Base-by-base conservation (phyloP, 92 coral and sea anemone genomes). In the Zoanthus solanderi region DNA sequence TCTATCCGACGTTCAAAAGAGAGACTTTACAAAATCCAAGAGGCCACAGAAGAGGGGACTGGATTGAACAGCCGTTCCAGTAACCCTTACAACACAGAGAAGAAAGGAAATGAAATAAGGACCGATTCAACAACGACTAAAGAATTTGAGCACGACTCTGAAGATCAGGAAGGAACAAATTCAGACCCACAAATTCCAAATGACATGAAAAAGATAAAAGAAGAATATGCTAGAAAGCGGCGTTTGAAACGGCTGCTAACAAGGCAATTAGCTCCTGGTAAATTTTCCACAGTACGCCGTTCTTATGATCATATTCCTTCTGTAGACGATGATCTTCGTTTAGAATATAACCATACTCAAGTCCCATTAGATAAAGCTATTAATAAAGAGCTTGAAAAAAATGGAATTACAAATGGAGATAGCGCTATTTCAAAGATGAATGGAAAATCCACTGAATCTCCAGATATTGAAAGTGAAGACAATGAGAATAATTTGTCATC, bases 1-100 rank as follows among this genome's bases (percentile, higher is more conserved):
- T 97, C 99, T 46, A 84, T 97, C 8, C 92, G 99, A 68, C 90
- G 92, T 1, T 97, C 99, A 14, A 91, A 77, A 63, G 99, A 97
- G 54, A 90, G 96, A 37, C 86, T 95, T 68, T 91, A 94, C 31
- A 95, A 88, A 88, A 95, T 95, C 46, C 96, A 95, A 65, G 98
- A 95, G 53, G 94, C 90, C 58, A 81, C 88, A 34, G 98, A 95
- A 69, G 98, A 95, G 79, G 73, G 84, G 7, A 84, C 84, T 78
- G 86, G 89, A 46, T 46, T 91, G 9, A 84, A 88, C 18, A 44
- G 88, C 52, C 79, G 75, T 31, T 69, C 89, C 7, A 87, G 16
- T 32, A 30, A 12, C 82, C 46, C 31, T n/a, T 7, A 61, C 54
- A 16, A 56, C 32, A n/a, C 66, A 31, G 71, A 29, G 23, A 65